Evolutionary conservation across 2,797 vertebrate species (phyloP).

Genomic region (Schizothorax lantsangensis): DNA sequence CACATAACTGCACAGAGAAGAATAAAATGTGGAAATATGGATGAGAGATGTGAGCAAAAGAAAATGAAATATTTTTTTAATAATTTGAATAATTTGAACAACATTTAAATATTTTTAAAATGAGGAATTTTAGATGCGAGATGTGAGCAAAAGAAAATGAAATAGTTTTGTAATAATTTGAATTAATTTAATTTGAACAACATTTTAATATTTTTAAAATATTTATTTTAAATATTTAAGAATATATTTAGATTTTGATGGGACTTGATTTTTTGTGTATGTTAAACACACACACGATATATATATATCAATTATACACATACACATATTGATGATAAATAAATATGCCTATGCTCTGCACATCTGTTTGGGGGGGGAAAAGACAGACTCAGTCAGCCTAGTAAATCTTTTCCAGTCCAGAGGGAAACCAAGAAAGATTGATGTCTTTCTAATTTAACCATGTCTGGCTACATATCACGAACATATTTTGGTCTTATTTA

Average conservation of each 20-base stretch:
- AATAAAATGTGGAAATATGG: background rate
- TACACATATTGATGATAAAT: background rate
- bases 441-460: background rate
- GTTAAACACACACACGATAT: background rate
- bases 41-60: background rate
- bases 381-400: background rate
- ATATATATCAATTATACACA: background rate
- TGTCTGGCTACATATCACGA: background rate
- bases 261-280: background rate
- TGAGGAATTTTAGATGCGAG: background rate
- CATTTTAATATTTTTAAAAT: background rate
- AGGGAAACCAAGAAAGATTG: background rate
- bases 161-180: too few species aligned
- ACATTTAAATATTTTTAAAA: background rate
- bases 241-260: background rate
- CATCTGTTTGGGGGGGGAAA: background rate
- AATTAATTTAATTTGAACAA: too few species aligned
- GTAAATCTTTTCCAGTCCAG: background rate
- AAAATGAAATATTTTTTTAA: too few species aligned
- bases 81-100: too few species aligned
- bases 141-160: background rate
- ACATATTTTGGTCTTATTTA: background rate
- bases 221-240: background rate
- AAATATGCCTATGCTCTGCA: background rate
- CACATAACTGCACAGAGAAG: constrained; percentile 81